A percentile compares a stretch with the other conserved stretches of the same genome.
These are phyloP conservation scores for Eristalis pertinax DNA, from an alignment of 2,888 invertebrate species.

Conservation along the genomic window DNA sequence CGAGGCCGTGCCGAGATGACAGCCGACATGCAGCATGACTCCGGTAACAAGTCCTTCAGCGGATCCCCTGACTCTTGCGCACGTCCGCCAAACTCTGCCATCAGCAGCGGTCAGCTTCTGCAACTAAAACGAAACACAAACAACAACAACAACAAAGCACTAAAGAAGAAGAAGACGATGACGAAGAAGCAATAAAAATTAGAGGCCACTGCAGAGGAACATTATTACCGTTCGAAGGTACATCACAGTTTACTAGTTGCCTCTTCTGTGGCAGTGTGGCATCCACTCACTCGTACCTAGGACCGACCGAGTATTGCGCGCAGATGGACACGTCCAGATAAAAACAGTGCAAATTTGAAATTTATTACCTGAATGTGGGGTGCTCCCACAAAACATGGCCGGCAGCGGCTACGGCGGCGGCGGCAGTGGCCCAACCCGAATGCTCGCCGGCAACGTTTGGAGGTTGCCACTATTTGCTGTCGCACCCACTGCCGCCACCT, in stretches of 20 bases:
- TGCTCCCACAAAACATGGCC: conserved; percentile 56
- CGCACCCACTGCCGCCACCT: conserved; percentile 59
- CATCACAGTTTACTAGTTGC: conserved; percentile 61
- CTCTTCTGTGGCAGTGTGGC: background rate
- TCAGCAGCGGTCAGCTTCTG: conserved; percentile 29
- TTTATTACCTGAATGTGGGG: conserved; percentile 71
- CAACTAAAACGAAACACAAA: conserved; percentile 38
- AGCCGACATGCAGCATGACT: conserved; percentile 68
- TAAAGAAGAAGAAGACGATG: background rate
- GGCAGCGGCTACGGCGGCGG: conserved; percentile 15
- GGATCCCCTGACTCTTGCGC: conserved; percentile 1
- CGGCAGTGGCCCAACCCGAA: conserved; percentile 2
- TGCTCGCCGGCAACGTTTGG: conserved; percentile 13
- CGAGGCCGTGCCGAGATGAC: conserved; percentile 57
- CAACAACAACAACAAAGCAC: conserved; percentile 1
- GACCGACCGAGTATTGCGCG: background rate
- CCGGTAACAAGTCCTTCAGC: conserved; percentile 65
- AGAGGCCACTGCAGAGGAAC: conserved; percentile 64
- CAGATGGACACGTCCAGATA: conserved; percentile 70
- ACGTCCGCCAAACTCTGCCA: background rate
- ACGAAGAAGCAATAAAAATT: conserved; percentile 62
- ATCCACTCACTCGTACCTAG: background rate
- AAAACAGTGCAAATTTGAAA: conserved; percentile 72
- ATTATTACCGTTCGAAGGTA: conserved; percentile 70
- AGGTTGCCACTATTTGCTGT: conserved; percentile 55